A percentile compares a stretch with the other conserved stretches of the same genome.
Conservation (phyloP, 2,888 invertebrate species). For the Ceramica pisi region DNA sequence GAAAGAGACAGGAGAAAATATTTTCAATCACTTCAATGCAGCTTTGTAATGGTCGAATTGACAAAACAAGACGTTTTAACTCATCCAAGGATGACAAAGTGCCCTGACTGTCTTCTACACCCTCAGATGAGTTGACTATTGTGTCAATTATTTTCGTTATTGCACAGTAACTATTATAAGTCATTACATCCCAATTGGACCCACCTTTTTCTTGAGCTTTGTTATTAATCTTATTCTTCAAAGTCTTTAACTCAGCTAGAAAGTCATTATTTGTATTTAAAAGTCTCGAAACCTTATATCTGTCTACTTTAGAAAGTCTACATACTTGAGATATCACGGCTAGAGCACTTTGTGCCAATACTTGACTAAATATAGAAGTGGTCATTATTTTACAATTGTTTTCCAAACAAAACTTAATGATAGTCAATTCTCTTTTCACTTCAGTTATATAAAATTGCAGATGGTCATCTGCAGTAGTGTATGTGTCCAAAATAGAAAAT, state of each 20-base stretch:
- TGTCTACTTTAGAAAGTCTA: conserved; percentile 86
- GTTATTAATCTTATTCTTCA: conserved; percentile 74
- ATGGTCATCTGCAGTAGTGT: conserved; percentile 83
- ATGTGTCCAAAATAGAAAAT: conserved; percentile 87
- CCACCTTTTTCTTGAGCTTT: conserved; percentile 69
- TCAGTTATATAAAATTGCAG: conserved; percentile 88
- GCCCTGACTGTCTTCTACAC: conserved; percentile 77
- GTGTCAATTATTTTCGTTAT: conserved; percentile 88
- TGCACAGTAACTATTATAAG: conserved; percentile 89
- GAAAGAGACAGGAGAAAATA: conserved; percentile 93
- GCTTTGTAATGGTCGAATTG: conserved; percentile 84
- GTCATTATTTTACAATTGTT: conserved; percentile 89
- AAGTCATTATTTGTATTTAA: conserved; percentile 86
- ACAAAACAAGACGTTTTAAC: conserved; percentile 86
- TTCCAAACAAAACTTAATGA: conserved; percentile 88
- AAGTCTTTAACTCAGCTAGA: conserved; percentile 79
- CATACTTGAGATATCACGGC: conserved; percentile 89
- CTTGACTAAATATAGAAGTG: conserved; percentile 87
- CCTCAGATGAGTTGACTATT: conserved; percentile 83
- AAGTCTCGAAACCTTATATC: conserved; percentile 88
- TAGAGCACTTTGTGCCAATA: conserved; percentile 86
- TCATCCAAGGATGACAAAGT: conserved; percentile 85
- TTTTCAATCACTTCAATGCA: conserved; percentile 93
- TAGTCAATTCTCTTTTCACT: conserved; percentile 87
- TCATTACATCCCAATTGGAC: conserved; percentile 86